Evolutionary conservation across 2,797 vertebrate genomes (phyloP).

Genomic region (Distichodus sexfasciatus): DNA sequence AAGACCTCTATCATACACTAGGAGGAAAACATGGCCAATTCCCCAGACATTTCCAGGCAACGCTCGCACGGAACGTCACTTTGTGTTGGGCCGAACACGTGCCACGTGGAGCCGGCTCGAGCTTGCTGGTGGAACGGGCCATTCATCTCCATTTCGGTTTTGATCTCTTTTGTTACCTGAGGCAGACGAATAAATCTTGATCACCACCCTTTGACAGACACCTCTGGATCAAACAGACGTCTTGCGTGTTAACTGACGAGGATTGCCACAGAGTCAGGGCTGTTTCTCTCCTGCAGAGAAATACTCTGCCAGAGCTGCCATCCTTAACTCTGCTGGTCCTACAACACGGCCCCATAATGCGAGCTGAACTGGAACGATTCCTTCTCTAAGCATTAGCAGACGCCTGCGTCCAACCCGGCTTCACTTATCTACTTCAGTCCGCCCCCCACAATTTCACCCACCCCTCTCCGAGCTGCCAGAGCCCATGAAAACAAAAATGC

Average conservation of each 20-base stretch:
- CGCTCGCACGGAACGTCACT: constrained; percentile 15
- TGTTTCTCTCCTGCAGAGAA: no score
- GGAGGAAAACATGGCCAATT: not conserved
- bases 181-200: constrained; percentile 1
- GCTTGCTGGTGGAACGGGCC: not conserved
- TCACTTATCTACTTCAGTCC: no score
- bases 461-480: constrained; percentile 16
- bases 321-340: not conserved
- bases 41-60: not conserved
- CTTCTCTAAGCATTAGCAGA: not conserved
- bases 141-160: constrained; percentile 29
- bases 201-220: not conserved
- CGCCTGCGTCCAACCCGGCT: not conserved
- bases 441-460: not conserved
- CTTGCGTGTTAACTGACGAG: not conserved
- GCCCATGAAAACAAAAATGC: not conserved
- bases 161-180: not conserved
- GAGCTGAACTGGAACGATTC: constrained; percentile 23
- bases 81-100: not conserved
- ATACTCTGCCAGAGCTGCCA: not conserved
- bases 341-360: constrained; percentile 14
- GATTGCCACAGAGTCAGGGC: constrained; percentile 7
- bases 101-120: not conserved
- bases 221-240: constrained; percentile 17
- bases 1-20: constrained; percentile 23